phyloP scores from a whole-genome alignment of 2,113 vertebrate genomes.

The Synchiropus splendidus region DNA sequence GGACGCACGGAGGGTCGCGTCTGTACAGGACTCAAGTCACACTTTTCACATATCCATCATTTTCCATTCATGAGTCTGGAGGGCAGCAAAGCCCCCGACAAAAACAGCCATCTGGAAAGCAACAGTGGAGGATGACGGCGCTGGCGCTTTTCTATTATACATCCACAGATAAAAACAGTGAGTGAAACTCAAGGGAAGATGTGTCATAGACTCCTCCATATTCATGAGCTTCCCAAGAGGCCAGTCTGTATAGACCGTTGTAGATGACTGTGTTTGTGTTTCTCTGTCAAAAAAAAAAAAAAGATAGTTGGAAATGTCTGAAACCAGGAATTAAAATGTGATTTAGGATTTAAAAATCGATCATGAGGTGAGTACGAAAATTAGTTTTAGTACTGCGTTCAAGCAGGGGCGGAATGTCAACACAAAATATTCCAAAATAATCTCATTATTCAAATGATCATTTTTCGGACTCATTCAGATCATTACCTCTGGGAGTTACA shows the following conservation, averaged over 20 bases:
- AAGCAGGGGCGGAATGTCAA: too few species aligned
- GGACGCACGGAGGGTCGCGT: slow-evolving; percentile 18
- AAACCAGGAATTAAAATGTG: too few species aligned
- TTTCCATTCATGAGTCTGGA: slow-evolving; percentile 21
- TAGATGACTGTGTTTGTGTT: too few species aligned
- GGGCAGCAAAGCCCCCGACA: slow-evolving; percentile 28
- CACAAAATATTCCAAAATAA: too few species aligned
- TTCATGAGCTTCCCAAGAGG: slow-evolving; percentile 64
- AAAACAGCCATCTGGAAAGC: slow-evolving; percentile 22
- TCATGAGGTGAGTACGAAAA: too few species aligned
- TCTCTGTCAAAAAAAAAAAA: too few species aligned
- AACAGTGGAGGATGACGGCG: slow-evolving; percentile 31
- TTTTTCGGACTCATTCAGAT: too few species aligned
- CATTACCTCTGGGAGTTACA: too few species aligned
- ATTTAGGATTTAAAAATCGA: too few species aligned
- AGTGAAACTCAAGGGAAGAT: slow-evolving; percentile 35
- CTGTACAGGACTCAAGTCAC: slow-evolving; percentile 30
- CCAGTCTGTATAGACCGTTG: slow-evolving; percentile 48
- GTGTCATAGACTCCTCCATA: slow-evolving; percentile 57
- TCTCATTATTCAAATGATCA: too few species aligned
- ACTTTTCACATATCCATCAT: slow-evolving; percentile 2
- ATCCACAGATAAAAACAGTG: slow-evolving; percentile 55
- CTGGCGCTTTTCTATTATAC: slow-evolving; percentile 52
- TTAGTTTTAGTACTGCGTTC: too few species aligned
- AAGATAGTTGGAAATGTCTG: too few species aligned